Conservation (phyloP, 2,888 invertebrate genomes). For the Himalopsyche anomala region DNA sequence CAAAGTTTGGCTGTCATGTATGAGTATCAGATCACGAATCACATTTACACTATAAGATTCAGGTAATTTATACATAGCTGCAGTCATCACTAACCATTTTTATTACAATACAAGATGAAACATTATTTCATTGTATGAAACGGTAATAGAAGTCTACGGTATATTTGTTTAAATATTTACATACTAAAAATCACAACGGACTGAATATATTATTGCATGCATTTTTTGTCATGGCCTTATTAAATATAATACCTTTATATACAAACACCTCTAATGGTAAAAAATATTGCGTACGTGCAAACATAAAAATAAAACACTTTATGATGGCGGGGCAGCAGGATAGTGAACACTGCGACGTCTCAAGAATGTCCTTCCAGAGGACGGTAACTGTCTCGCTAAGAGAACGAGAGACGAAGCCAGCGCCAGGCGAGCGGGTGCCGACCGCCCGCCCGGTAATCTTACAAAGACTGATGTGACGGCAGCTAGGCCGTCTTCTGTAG, state of each 20-base stretch:
- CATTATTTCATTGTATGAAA: not conserved
- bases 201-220: conserved; percentile 40
- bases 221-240: conserved; percentile 52
- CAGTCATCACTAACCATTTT: conserved; percentile 40
- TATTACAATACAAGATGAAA: not conserved
- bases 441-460: conserved; percentile 89
- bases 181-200: conserved; percentile 40
- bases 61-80: conserved; percentile 38
- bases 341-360: conserved; percentile 65
- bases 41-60: conserved; percentile 46
- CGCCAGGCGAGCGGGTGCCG: conserved; percentile 87
- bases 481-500: conserved; percentile 91
- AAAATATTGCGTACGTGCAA: conserved; percentile 29
- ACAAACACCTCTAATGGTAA: conserved; percentile 53
- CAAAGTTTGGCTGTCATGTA: conserved; percentile 62
- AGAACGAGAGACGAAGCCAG: conserved; percentile 88
- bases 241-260: conserved; percentile 55
- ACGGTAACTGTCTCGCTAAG: conserved; percentile 78
- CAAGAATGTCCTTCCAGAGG: conserved; percentile 68
- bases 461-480: conserved; percentile 95
- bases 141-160: not conserved
- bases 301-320: not conserved
- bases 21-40: conserved; percentile 55
- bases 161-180: conserved; percentile 27
- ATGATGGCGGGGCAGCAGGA: conserved; percentile 11